phyloP scores from a whole-genome alignment of 2,888 invertebrate species.

The Germaria angustata region DNA sequence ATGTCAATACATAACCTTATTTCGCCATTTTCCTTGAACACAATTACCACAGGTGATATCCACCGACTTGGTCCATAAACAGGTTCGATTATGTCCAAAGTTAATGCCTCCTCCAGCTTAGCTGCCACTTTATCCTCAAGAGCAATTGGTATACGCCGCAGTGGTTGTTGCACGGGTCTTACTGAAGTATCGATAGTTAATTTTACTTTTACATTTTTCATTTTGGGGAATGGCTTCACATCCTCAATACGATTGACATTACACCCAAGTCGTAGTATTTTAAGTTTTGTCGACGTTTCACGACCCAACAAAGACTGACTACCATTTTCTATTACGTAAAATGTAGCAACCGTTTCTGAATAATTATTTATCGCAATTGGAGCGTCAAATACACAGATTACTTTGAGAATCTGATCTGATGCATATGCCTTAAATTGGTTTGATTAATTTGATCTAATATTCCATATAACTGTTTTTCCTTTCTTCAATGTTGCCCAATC shows the following conservation, averaged over 20 bases:
- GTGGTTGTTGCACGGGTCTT: conserved; percentile 48
- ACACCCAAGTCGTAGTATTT: conserved; percentile 37
- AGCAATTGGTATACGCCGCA: conserved; percentile 71
- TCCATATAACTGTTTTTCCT: conserved; percentile 25
- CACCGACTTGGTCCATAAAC: conserved; percentile 72
- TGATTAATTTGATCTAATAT: conserved; percentile 44
- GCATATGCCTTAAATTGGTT: conserved; percentile 62
- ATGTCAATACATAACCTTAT: conserved; percentile 33
- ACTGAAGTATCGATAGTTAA: conserved; percentile 7
- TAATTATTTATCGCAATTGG: conserved; percentile 11
- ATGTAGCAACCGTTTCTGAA: conserved; percentile 24
- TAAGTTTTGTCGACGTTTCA: conserved; percentile 44
- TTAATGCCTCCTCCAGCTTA: conserved; percentile 49
- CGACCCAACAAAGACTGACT: conserved; percentile 30
- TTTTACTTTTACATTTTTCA: conserved; percentile 33
- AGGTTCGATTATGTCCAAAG: conserved; percentile 72
- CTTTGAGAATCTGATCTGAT: conserved; percentile 33
- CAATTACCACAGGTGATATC: conserved; percentile 74
- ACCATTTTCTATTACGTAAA: conserved; percentile 46
- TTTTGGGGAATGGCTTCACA: conserved; percentile 42
- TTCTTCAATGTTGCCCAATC: conserved; percentile 45
- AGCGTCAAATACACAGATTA: conserved; percentile 55
- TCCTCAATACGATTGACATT: conserved; percentile 38
- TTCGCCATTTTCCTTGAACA: conserved; percentile 50
- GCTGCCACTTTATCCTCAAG: conserved; percentile 64